A percentile compares a stretch with the other conserved stretches of the same genome.
Evolutionary conservation across 2,113 vertebrate genomes (phyloP).

Genomic region (cattle (Bos taurus)): DNA sequence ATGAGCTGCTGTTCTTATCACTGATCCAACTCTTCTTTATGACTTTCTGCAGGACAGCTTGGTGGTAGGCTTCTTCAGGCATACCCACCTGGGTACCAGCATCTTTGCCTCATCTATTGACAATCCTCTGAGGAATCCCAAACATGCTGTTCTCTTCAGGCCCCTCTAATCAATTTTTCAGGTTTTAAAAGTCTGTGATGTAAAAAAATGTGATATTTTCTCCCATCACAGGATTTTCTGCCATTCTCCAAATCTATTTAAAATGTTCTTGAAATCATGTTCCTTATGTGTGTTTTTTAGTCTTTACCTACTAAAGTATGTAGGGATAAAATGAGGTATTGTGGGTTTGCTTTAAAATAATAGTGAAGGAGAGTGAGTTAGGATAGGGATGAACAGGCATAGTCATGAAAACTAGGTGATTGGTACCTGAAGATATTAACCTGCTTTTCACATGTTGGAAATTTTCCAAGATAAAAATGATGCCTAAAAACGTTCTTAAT

Average conservation of each 20-base stretch:
- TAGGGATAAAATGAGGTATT: background rate
- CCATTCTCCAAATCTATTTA: background rate
- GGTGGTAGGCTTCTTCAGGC: background rate
- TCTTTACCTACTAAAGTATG: background rate
- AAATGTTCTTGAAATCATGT: background rate
- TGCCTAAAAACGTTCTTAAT: conserved; percentile 3
- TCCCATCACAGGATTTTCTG: background rate
- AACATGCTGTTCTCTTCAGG: background rate
- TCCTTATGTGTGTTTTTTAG: background rate
- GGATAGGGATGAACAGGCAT: background rate
- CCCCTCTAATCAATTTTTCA: background rate
- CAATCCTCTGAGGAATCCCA: background rate
- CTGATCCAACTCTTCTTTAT: background rate
- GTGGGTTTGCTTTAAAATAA: conserved; percentile 33
- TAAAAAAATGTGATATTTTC: conserved; percentile 8
- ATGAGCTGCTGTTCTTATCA: background rate
- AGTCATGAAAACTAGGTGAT: background rate
- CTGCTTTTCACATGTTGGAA: background rate
- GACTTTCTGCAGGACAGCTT: background rate
- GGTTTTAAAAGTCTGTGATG: background rate
- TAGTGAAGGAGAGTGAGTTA: background rate
- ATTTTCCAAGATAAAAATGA: conserved; percentile 13
- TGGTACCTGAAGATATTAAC: background rate
- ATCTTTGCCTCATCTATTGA: conserved; percentile 2
- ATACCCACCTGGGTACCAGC: background rate